phyloP scores from a whole-genome alignment of 2,113 vertebrate genomes.

The Marmota monax region DNA sequence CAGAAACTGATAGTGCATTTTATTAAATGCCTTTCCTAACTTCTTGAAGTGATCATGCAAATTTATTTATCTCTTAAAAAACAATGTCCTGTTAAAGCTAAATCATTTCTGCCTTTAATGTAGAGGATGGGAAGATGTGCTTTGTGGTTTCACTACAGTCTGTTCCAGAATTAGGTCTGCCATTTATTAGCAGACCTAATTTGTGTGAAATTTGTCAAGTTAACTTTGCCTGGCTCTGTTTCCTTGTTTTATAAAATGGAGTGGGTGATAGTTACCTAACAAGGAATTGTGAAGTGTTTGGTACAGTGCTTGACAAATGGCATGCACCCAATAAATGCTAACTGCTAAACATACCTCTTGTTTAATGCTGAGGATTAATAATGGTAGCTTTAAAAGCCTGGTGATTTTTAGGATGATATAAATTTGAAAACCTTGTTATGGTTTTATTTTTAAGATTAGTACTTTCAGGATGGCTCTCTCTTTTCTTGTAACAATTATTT shows the following conservation, averaged over 20 bases:
- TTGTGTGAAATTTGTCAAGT: not conserved
- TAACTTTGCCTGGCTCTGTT: not conserved
- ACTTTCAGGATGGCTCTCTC: not conserved
- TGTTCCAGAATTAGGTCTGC: not conserved
- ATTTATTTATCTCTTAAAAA: not conserved
- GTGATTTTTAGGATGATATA: not conserved
- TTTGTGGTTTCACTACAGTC: not conserved
- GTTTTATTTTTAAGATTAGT: constrained; percentile 2
- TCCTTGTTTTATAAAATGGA: constrained; percentile 34
- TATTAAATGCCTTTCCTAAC: not conserved
- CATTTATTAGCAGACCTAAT: no score
- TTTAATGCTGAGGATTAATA: not conserved
- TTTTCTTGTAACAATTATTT: not conserved
- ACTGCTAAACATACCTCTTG: not conserved
- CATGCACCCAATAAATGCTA: not conserved
- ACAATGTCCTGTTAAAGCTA: not conserved
- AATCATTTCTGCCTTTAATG: not conserved
- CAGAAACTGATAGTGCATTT: constrained; percentile 11
- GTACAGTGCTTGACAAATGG: not conserved
- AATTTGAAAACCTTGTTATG: not conserved
- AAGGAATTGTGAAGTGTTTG: not conserved
- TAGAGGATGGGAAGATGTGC: not conserved
- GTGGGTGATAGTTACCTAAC: not conserved
- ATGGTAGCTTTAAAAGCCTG: not conserved
- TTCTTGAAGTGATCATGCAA: not conserved